Conservation (phyloP, 2,113 vertebrate species). For the Oreochromis spilurus region DNA sequence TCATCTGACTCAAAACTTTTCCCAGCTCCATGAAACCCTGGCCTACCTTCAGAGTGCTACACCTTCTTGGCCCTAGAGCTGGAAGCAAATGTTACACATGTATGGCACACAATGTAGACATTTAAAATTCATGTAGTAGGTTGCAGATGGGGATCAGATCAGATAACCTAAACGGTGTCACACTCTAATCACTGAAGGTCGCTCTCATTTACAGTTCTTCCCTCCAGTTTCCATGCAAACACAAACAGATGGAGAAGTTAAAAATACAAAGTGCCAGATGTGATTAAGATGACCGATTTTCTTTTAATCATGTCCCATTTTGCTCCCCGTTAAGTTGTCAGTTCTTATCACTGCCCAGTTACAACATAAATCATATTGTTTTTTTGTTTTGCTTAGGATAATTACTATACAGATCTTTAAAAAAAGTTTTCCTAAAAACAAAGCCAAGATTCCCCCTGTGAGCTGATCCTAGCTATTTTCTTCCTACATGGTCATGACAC, state of each 20-base stretch:
- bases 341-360: not conserved
- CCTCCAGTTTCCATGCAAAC: slow-evolving; percentile 34
- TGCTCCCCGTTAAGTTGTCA: not conserved
- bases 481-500: not conserved
- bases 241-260: slow-evolving; percentile 24
- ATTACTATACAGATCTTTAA: not conserved
- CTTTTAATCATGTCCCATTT: not conserved
- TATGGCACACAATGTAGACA: not conserved
- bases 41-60: not conserved
- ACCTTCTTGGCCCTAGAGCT: not conserved
- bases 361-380: not conserved
- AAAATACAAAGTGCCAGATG: not conserved
- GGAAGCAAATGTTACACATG: not conserved
- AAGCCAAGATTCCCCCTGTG: not conserved
- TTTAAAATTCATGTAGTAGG: not conserved
- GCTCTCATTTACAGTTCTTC: slow-evolving; percentile 14
- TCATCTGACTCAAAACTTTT: not conserved
- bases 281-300: not conserved
- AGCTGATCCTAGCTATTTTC: not conserved
- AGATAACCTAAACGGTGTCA: not conserved
- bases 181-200: not conserved
- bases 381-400: not conserved
- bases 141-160: not conserved
- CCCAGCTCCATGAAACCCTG: not conserved
- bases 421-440: not conserved